Evolutionary conservation across 2,113 vertebrate species (phyloP).

Genomic region (Martes martes): DNA sequence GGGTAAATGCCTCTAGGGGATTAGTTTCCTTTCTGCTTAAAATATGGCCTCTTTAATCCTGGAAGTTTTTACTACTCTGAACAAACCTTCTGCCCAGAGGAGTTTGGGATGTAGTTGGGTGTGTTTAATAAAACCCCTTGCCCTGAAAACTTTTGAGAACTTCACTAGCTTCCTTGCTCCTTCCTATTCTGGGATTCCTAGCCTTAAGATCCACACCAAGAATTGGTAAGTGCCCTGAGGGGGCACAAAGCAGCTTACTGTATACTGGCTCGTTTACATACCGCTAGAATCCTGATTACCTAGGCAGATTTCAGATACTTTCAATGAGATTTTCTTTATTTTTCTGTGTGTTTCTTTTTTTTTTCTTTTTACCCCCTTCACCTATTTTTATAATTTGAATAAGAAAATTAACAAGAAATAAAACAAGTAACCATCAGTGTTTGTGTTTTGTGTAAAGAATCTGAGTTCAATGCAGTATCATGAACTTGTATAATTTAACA

Average conservation of each 20-base stretch:
- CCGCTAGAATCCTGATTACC: not conserved
- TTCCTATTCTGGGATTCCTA: not conserved
- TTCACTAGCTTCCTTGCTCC: not conserved
- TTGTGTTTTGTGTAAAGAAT: not conserved
- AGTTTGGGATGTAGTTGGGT: not conserved
- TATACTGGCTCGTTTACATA: not conserved
- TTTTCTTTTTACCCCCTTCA: not conserved
- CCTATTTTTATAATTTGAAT: not conserved
- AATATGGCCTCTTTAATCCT: not conserved
- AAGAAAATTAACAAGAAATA: not conserved
- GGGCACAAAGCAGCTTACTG: not conserved
- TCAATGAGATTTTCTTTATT: not conserved
- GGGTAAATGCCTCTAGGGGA: not conserved
- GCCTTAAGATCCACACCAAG: not conserved
- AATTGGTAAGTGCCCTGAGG: not conserved
- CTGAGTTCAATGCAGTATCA: not conserved
- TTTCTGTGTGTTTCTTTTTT: not conserved
- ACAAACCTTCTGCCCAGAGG: too few species aligned
- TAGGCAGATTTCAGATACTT: not conserved
- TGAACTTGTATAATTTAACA: not conserved
- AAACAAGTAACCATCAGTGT: not conserved
- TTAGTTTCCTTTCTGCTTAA: not conserved
- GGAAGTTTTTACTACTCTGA: not conserved
- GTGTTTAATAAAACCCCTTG: not conserved
- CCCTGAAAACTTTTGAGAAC: not conserved